These are phyloP conservation scores for Molothrus ater DNA, from an alignment of 2,797 vertebrate genomes.

Conservation along the genomic window DNA sequence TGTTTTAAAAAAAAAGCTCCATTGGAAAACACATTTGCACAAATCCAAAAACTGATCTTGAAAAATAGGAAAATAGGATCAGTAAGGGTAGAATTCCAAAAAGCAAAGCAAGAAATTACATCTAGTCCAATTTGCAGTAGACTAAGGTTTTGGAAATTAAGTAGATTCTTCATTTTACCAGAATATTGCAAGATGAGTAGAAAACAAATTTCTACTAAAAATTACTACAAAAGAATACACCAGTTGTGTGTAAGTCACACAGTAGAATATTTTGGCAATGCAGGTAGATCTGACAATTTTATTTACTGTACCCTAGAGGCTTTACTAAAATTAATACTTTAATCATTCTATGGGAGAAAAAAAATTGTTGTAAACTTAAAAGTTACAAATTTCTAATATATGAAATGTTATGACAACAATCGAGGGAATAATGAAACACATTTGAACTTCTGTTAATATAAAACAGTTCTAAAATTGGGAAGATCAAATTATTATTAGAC, in stretches of 20 bases:
- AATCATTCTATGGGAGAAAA: too few species aligned
- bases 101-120: not conserved
- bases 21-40: not conserved
- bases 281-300: not conserved
- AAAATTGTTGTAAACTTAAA: not conserved
- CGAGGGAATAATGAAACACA: not conserved
- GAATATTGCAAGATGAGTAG: not conserved
- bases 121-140: not conserved
- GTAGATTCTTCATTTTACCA: not conserved
- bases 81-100: not conserved
- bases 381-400: not conserved
- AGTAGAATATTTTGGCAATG: not conserved
- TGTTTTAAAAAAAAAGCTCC: not conserved
- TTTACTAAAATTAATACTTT: not conserved
- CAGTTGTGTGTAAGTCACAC: not conserved
- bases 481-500: not conserved
- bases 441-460: not conserved
- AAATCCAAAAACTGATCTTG: not conserved
- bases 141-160: not conserved
- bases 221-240: not conserved
- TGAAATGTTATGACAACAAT: not conserved
- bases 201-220: not conserved
- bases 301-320: fast-evolving
- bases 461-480: not conserved
- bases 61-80: not conserved